Percentiles rank a stretch among this genome's conserved stretches.
Evolutionary conservation across 2,888 invertebrate species (phyloP).

Genomic region (Tenthredo scrophulariae): DNA sequence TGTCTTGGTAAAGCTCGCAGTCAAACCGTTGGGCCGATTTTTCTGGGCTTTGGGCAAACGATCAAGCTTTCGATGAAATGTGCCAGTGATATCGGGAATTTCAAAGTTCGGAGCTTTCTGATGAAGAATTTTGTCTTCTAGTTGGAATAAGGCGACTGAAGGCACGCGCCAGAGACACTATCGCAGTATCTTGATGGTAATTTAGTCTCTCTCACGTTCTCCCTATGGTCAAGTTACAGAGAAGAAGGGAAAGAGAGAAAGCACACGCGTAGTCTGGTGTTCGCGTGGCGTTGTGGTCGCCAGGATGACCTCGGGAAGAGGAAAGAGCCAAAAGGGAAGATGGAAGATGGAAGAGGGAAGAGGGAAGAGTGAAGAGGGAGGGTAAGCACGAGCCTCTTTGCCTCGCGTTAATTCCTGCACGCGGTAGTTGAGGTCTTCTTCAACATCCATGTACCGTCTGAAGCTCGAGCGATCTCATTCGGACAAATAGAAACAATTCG

Average conservation of each 20-base stretch:
- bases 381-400: conserved; percentile 44
- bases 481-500: conserved; percentile 53
- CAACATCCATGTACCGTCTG: neutral
- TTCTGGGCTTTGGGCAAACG: neutral
- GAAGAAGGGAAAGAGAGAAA: conserved; percentile 56
- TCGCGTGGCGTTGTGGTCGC: conserved; percentile 35
- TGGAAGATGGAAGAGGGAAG: neutral
- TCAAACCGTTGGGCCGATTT: neutral
- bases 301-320: neutral
- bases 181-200: conserved; percentile 62
- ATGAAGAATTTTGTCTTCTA: neutral
- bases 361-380: neutral
- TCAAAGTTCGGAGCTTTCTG: neutral
- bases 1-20: neutral
- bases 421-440: neutral
- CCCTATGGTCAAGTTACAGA: conserved; percentile 43
- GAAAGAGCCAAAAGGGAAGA: neutral
- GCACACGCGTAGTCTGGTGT: conserved; percentile 49
- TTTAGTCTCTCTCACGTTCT: conserved; percentile 57
- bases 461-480: conserved; percentile 55
- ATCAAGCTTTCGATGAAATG: neutral
- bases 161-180: conserved; percentile 43
- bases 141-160: neutral
- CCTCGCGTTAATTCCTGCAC: conserved; percentile 40
- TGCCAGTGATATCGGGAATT: neutral